phyloP scores from a whole-genome alignment of 1,140 invertebrate genomes.

The Ganaspis sp. region DNA sequence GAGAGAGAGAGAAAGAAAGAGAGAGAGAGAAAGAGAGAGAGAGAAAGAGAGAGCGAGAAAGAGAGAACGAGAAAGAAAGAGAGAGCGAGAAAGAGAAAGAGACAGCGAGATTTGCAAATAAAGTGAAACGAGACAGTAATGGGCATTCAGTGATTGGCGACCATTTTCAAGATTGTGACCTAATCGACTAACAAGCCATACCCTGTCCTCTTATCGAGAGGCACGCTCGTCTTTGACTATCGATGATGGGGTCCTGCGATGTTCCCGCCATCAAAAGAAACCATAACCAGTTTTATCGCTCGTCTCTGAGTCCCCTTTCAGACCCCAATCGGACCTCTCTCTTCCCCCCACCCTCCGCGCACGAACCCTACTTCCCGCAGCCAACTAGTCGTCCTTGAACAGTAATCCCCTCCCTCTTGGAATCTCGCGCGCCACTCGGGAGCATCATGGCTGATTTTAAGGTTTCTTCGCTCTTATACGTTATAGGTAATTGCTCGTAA shows the following conservation, averaged over 20 bases:
- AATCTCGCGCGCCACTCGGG: background rate
- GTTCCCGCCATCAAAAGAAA: conserved; percentile 14
- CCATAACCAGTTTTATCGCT: conserved; percentile 9
- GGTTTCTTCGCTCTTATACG: conserved; percentile 8
- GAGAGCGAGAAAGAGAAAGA: background rate
- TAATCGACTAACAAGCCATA: conserved; percentile 24
- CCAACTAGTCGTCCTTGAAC: conserved; percentile 13
- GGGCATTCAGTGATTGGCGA: background rate
- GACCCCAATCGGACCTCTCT: background rate
- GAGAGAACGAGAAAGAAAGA: background rate
- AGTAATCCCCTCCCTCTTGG: background rate
- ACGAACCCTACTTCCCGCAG: background rate
- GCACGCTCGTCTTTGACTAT: conserved; percentile 9
- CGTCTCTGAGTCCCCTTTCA: background rate
- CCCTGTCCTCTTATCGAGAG: conserved; percentile 14
- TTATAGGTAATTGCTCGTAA: conserved; percentile 13
- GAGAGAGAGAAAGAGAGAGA: too few relatives aligned
- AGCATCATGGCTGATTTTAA: conserved; percentile 20
- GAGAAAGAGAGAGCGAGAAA: background rate
- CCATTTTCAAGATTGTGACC: conserved; percentile 9
- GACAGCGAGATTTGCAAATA: background rate
- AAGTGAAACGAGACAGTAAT: background rate
- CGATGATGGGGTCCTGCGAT: background rate
- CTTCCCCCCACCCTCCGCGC: background rate
- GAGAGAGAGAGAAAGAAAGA: background rate